These are phyloP conservation scores for Dasypogon diadema DNA, from an alignment of 2,888 invertebrate species.

Conservation along the genomic window DNA sequence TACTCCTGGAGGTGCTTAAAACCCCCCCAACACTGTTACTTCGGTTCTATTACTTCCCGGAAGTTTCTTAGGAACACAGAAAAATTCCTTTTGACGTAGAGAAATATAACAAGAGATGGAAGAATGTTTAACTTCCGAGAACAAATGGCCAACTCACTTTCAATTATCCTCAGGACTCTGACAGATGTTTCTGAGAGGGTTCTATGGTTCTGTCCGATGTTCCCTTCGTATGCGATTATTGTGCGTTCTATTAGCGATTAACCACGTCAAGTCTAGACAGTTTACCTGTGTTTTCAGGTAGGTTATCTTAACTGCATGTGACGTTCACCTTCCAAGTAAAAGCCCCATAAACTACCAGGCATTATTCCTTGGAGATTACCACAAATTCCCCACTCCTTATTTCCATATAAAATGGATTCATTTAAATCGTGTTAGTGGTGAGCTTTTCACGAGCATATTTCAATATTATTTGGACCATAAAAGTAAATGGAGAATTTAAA, in stretches of 20 bases:
- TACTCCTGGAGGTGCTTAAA: not conserved
- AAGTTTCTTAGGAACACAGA: constrained; percentile 19
- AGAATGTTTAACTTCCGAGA: constrained; percentile 36
- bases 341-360: constrained; percentile 1
- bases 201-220: not conserved
- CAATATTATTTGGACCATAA: constrained; percentile 35
- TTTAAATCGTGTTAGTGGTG: constrained; percentile 3
- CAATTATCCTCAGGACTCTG: constrained; percentile 49
- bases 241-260: constrained; percentile 33
- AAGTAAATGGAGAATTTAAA: not conserved
- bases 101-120: constrained; percentile 21
- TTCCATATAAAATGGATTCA: not conserved
- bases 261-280: constrained; percentile 32
- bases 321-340: not conserved
- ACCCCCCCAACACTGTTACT: not conserved
- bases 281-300: constrained; percentile 1
- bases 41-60: constrained; percentile 19
- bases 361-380: not conserved
- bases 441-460: constrained; percentile 18
- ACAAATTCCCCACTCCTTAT: not conserved
- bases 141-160: constrained; percentile 53
- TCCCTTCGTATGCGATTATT: constrained; percentile 9
- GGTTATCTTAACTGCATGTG: not conserved
- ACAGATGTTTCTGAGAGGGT: constrained; percentile 24
- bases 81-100: constrained; percentile 24